These are phyloP conservation scores for Deroplatys truncata DNA, from an alignment of 2,888 invertebrate species.

Conservation along the genomic window DNA sequence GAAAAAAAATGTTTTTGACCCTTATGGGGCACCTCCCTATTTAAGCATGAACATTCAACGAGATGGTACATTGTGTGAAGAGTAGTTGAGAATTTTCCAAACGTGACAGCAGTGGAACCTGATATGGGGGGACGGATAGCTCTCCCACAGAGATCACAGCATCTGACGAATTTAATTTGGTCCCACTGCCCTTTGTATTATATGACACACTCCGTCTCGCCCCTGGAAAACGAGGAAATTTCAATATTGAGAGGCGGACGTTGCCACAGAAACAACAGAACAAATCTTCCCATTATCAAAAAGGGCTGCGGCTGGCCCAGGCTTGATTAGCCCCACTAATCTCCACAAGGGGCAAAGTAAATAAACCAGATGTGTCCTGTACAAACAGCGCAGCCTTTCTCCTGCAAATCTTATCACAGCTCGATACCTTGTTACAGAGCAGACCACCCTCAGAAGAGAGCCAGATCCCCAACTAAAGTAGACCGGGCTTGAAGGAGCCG, in stretches of 20 bases:
- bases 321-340: background rate
- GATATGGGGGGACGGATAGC: no score
- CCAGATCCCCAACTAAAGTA: background rate
- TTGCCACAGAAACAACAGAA: background rate
- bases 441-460: background rate
- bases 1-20: no score
- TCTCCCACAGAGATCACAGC: no score
- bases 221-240: background rate
- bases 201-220: background rate
- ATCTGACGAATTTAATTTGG: no score
- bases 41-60: no score
- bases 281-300: background rate
- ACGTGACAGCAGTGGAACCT: no score
- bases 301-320: background rate
- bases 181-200: background rate
- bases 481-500: background rate
- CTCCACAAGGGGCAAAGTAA: background rate
- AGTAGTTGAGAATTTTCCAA: no score
- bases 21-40: no score
- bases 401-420: background rate
- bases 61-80: no score
- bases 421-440: background rate
- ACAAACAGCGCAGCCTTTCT: background rate
- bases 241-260: background rate
- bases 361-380: constrained; percentile 7